Base-by-base conservation (phyloP, 1,140 invertebrate genomes). In the Drosophila leontia region DNA sequence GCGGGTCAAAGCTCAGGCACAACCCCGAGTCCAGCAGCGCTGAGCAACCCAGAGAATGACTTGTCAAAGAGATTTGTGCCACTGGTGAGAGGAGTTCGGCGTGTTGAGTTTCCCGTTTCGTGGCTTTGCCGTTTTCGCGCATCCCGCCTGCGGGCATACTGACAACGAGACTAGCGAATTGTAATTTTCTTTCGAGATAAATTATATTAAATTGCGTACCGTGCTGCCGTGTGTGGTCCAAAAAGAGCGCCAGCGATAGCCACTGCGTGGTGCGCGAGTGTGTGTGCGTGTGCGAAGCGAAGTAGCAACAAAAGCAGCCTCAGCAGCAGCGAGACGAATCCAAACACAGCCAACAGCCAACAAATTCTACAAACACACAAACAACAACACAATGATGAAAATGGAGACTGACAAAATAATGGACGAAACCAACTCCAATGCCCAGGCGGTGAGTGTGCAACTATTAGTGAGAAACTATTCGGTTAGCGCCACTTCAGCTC, bases 341-440 rank as follows among this genome's bases (percentile, higher is more conserved):
- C 62, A 63, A 47, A 41, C 51, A 63, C 51, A 71, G 55, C 63
- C 59, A 82, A 50, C 77, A 80, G 72, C 77, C 63, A 75, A 71
- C 75, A 84, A 79, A 82, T 74, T 75, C 56, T 78, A 80, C 61
- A 91, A 91, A 75, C 77, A 68, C 59, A 82, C 55, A 78, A 85
- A 75, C 60, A 75, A 87, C 65, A 91, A 81, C 75, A 92, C 79
- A 86, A 92, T 92, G 91, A 92, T 93, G 84, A 93, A 93, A 93
- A 94, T 94, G 93, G 93, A 94, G 93, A 94, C 93, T 91, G 93
- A 94, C 91, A 94, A 94, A 92, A 93, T 94, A 77, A 93, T 93
- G 87, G 93, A 94, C 78, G 93, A 94, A 70, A 91, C 93, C 74
- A 93, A 93, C 86, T 92, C 91, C 59, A 92, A 92, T 87, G 91